phyloP scores from a whole-genome alignment of 2,113 vertebrate genomes.

The Rafetus swinhoei region DNA sequence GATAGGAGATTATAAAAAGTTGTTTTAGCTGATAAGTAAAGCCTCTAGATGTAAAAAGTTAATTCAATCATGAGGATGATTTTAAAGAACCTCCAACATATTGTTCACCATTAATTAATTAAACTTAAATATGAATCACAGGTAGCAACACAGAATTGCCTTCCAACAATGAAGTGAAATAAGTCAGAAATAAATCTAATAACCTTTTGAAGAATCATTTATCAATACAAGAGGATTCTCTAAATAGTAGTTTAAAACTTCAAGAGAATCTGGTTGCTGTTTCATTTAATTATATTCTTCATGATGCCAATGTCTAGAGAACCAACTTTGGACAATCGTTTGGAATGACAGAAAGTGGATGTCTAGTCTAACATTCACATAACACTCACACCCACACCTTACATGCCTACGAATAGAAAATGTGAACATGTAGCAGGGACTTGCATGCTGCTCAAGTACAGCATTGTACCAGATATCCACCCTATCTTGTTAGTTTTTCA shows the following conservation, averaged over 20 bases:
- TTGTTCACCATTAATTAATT: neutral
- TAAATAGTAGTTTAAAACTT: neutral
- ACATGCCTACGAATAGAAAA: neutral
- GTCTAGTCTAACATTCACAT: neutral
- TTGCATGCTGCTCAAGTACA: neutral
- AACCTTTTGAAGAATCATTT: neutral
- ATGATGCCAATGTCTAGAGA: neutral
- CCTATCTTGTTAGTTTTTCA: neutral
- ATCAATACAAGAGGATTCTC: neutral
- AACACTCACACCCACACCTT: neutral
- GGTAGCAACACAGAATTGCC: neutral
- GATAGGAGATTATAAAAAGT: neutral
- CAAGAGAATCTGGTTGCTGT: neutral
- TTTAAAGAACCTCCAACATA: neutral
- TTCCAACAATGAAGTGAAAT: neutral
- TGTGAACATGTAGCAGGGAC: fast-evolving
- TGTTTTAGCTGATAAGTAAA: neutral
- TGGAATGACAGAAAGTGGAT: conserved; percentile 8
- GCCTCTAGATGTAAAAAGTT: neutral
- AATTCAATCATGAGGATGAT: neutral
- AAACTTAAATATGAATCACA: neutral
- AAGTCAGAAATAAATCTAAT: neutral
- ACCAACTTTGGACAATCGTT: neutral
- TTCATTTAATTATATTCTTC: neutral
- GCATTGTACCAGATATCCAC: neutral